Evolutionary conservation across 2,797 vertebrate genomes (phyloP), one percentile per base, ranked within the genome.

Genomic region (Amblyraja radiata): DNA sequence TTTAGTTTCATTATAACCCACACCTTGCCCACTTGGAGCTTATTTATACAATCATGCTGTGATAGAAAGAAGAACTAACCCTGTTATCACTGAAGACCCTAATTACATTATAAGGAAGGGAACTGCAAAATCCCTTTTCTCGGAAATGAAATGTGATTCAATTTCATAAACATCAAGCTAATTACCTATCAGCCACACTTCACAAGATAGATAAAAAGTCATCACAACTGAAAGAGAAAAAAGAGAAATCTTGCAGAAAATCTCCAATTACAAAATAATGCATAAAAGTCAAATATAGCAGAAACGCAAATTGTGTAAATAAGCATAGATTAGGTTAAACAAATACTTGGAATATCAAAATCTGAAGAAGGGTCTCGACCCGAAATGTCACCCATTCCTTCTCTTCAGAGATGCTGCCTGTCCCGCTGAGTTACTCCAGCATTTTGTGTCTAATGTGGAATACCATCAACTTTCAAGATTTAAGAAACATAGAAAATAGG

Each of bases 61-160:
- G 88, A 39, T 74, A 39, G 68, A 54, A 36, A 71, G 63, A 36
- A 90, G 86, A 90, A 90, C 39, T 91, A 54, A 73, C 28, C 71
- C 58, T 92, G 39, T 73, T 92, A 92, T 92, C 74, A 74, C 71
- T 54, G 39, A 92, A 23, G 68, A 74, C 39, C 25, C 39, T 73
- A 92, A 92, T 92, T 46, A 46, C 39, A 46, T 46, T 92, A 92
- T 74, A 92, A 54, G 71, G 90, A 39, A 92, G 73, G 39, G 32
- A 73, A 46, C 32, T 46, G 68, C 39, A 28, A 92, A 73, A 13
- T 76, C 39, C 3, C 39, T 54, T 28, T 91, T 73, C 68, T 46
- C 36, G 90, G 74, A 92, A 54, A 23, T 92, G 54, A 92, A 92
- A 84, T 84, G 18, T 73, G 65, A 13, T 68, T 68, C 16, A 23